A percentile compares a stretch with the other conserved stretches of the same genome.
Evolutionary conservation across 1,140 invertebrate species (phyloP).

Genomic region (Bombus breviceps): DNA sequence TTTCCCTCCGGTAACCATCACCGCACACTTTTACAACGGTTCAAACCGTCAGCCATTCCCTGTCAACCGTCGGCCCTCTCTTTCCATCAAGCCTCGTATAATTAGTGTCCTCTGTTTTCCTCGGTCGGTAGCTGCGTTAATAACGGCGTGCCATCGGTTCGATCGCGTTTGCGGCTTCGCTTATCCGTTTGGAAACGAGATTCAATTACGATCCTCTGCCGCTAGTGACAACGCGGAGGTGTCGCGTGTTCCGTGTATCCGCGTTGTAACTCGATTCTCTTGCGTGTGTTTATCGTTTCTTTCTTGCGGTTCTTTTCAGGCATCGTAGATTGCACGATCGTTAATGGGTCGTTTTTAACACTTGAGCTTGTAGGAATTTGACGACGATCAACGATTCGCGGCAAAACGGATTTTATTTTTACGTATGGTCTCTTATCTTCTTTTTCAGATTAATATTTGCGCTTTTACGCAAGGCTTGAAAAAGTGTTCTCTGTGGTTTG

Average conservation of each 20-base stretch:
- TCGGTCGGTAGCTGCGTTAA: slow-evolving; percentile 64
- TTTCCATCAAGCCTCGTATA: slow-evolving; percentile 63
- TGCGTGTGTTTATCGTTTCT: background rate
- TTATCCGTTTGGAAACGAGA: slow-evolving; percentile 71
- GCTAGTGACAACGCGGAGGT: slow-evolving; percentile 5
- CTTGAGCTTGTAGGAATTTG: too few species aligned
- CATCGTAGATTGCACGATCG: too few species aligned
- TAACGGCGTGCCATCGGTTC: slow-evolving; percentile 61
- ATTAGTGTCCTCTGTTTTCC: slow-evolving; percentile 73
- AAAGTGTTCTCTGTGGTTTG: too few species aligned
- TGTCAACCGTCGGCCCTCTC: slow-evolving; percentile 33
- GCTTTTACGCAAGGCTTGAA: too few species aligned
- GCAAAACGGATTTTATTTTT: too few species aligned
- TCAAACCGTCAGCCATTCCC: slow-evolving; percentile 37
- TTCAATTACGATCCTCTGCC: slow-evolving; percentile 72
- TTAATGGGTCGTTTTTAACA: too few species aligned
- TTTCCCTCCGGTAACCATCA: background rate
- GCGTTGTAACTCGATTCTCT: slow-evolving; percentile 2
- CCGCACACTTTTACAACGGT: slow-evolving; percentile 40
- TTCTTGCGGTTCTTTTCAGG: too few species aligned
- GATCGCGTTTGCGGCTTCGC: slow-evolving; percentile 71
- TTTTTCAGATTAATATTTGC: too few species aligned
- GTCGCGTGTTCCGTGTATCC: background rate
- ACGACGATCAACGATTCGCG: too few species aligned
- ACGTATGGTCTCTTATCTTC: too few species aligned